These are phyloP conservation scores for Rhinogobius similis DNA, from an alignment of 2,113 vertebrate genomes.

Conservation along the genomic window DNA sequence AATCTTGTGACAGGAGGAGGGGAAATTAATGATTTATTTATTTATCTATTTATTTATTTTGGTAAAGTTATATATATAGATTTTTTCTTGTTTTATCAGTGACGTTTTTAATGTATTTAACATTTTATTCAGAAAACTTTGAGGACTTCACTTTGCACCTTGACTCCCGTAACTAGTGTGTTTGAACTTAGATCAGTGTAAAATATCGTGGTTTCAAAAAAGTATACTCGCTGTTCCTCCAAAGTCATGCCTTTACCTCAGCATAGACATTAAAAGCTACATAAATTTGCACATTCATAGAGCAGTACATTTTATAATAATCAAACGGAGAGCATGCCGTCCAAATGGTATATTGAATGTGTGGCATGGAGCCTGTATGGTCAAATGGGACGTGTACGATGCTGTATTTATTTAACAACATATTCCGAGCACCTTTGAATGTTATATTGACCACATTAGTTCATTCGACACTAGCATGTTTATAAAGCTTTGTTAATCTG, in stretches of 20 bases:
- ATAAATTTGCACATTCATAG: slow-evolving; percentile 43
- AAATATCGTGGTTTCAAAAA: background rate
- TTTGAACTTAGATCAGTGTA: slow-evolving; percentile 29
- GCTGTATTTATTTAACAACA: background rate
- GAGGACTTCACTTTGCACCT: slow-evolving; percentile 13
- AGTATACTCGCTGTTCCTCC: slow-evolving; percentile 14
- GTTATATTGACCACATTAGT: slow-evolving; percentile 31
- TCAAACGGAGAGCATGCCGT: slow-evolving; percentile 26
- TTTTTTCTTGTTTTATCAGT: background rate
- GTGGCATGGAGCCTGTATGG: slow-evolving; percentile 37
- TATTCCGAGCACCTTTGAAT: slow-evolving; percentile 42
- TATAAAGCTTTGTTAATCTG: slow-evolving; percentile 30
- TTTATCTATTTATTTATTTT: background rate
- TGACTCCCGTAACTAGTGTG: slow-evolving; percentile 18
- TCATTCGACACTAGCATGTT: slow-evolving; percentile 38
- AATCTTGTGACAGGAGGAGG: no score
- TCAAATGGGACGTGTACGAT: slow-evolving; percentile 12
- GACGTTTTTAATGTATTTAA: background rate
- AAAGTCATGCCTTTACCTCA: slow-evolving; percentile 47
- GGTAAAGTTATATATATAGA: no score
- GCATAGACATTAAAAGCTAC: slow-evolving; percentile 20
- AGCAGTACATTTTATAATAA: slow-evolving; percentile 7
- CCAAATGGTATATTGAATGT: slow-evolving; percentile 13
- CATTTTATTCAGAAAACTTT: background rate
- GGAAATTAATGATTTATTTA: background rate